These are phyloP conservation scores for Regulus satrapa DNA, from an alignment of 2,113 vertebrate genomes.

Conservation along the genomic window DNA sequence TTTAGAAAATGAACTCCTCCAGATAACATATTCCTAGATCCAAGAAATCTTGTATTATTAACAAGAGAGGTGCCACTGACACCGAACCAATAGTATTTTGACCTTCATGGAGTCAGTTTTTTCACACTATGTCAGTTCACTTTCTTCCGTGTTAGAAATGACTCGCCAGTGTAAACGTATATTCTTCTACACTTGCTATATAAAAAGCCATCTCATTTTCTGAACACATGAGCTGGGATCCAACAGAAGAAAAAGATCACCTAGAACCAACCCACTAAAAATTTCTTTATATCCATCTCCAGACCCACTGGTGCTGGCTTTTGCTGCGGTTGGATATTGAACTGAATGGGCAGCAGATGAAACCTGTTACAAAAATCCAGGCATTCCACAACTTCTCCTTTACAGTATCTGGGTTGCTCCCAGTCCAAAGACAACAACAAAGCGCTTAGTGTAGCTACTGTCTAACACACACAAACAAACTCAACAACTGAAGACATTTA, in stretches of 20 bases:
- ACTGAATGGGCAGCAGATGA: background rate
- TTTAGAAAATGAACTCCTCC: background rate
- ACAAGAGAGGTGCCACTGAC: background rate
- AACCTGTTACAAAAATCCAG: background rate
- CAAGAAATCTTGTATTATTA: background rate
- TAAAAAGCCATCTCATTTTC: background rate
- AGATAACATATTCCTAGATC: background rate
- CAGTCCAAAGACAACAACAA: background rate
- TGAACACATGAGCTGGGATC: background rate
- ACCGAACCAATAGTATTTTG: background rate
- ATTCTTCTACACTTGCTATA: background rate
- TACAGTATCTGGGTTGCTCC: background rate
- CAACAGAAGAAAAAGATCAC: background rate
- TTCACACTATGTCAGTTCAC: background rate
- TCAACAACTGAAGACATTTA: conserved; percentile 35
- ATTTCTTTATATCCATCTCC: background rate
- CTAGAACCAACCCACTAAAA: background rate
- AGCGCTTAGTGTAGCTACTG: background rate
- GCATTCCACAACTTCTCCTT: background rate
- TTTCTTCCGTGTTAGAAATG: background rate
- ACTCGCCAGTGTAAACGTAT: background rate
- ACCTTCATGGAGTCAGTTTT: background rate
- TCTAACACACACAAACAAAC: background rate
- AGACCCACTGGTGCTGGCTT: background rate
- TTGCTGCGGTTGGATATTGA: background rate